phyloP scores from a whole-genome alignment of 2,888 invertebrate genomes.

The Papilio gigon region DNA sequence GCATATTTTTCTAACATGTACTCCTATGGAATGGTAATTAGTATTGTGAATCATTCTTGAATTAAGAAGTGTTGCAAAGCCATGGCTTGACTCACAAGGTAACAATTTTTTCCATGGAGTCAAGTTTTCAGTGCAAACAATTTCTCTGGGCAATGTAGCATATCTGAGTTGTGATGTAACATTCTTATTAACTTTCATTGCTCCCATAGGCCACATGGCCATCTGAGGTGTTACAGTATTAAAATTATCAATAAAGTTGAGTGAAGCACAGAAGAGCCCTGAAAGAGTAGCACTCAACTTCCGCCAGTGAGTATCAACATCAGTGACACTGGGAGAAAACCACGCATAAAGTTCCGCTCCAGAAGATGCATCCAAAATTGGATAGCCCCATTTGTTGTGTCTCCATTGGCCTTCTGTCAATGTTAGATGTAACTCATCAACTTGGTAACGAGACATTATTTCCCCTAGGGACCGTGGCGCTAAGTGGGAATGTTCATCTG shows the following conservation, averaged over 20 bases:
- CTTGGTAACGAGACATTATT: slow-evolving; percentile 90
- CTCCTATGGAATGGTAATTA: slow-evolving; percentile 94
- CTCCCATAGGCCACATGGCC: slow-evolving; percentile 90
- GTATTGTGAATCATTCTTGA: slow-evolving; percentile 96
- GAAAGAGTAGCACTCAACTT: slow-evolving; percentile 94
- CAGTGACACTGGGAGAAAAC: slow-evolving; percentile 87
- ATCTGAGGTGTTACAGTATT: slow-evolving; percentile 93
- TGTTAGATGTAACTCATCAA: slow-evolving; percentile 95
- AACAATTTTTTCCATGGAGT: slow-evolving; percentile 99
- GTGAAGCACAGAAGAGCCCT: slow-evolving; percentile 97
- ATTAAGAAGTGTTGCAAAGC: slow-evolving; percentile 93
- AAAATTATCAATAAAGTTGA: slow-evolving; percentile 94
- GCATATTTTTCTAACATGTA: slow-evolving; percentile 92
- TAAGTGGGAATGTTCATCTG: slow-evolving; percentile 91
- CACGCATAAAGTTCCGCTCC: slow-evolving; percentile 97
- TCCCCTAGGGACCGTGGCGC: slow-evolving; percentile 95
- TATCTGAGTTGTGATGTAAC: slow-evolving; percentile 86
- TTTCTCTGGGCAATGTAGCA: slow-evolving; percentile 96
- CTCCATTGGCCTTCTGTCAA: slow-evolving; percentile 97
- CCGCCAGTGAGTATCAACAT: slow-evolving; percentile 93
- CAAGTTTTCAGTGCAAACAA: slow-evolving; percentile 98
- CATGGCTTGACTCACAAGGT: slow-evolving; percentile 95
- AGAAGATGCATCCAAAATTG: slow-evolving; percentile 92
- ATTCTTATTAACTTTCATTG: slow-evolving; percentile 74
- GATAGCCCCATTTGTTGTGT: slow-evolving; percentile 97